phyloP scores from a whole-genome alignment of 2,888 invertebrate genomes.

The Bembecia ichneumoniformis region DNA sequence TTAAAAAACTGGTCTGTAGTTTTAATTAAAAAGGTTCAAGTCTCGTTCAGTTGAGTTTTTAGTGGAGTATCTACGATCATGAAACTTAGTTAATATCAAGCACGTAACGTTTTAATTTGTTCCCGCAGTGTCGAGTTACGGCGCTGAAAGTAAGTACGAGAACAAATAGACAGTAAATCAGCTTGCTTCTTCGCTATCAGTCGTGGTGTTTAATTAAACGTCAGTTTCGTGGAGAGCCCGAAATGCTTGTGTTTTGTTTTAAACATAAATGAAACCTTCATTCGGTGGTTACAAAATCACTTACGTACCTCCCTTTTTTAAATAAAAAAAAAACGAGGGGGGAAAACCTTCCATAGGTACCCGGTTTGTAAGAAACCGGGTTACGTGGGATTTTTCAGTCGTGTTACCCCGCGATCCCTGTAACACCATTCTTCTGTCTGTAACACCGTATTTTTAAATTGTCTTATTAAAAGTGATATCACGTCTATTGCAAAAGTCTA shows the following conservation, averaged over 20 bases:
- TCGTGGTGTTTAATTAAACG: slow-evolving; percentile 7
- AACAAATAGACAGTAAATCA: slow-evolving; percentile 8
- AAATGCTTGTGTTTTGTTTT: background rate
- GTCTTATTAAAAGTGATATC: no score
- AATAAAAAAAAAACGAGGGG: no score
- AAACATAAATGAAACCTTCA: background rate
- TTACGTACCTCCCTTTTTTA: no score
- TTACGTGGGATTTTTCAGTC: no score
- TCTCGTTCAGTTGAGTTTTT: background rate
- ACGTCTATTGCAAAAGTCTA: no score
- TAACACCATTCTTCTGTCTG: no score
- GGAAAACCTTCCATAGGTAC: no score
- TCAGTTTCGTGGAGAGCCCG: background rate
- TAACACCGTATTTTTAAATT: no score
- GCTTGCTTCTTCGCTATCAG: slow-evolving; percentile 4
- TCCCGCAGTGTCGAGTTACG: background rate
- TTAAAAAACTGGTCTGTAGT: background rate
- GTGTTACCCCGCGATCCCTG: no score
- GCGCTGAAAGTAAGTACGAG: slow-evolving; percentile 1
- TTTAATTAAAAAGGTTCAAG: background rate
- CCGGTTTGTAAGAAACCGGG: no score
- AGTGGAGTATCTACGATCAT: background rate
- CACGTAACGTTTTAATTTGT: slow-evolving; percentile 3
- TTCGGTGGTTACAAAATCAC: no score
- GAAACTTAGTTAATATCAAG: background rate